Evolutionary conservation across 2,113 vertebrate species (phyloP), one percentile per base, ranked within the genome.

Genomic region (Uropsilus gracilis): DNA sequence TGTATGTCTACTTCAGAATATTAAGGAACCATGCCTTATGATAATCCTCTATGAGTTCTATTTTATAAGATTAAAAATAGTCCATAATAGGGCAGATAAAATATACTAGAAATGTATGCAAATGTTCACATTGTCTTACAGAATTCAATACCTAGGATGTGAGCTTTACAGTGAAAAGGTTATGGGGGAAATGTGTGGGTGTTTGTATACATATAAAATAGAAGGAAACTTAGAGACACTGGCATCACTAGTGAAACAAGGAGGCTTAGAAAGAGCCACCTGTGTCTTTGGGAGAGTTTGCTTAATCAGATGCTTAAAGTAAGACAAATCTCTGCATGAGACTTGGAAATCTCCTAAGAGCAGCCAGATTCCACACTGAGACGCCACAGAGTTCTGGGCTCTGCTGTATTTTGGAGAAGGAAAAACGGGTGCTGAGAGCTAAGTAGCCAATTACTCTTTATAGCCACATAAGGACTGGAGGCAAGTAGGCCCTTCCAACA

Each of bases 401-500:
- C 13, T 84, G 73, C 93, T 83, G 71, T 88, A 61, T 11, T 66
- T 53, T 84, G 83, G 87, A 95, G 92, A 90, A 61, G 84, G 82
- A 95, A 90, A 97, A 75, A 68, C 87, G 66, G 77, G 48, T 78
- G 88, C 96, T 97, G 91, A 75, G 95, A 97, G 92, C 83, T 97
- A 63, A 37, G 95, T 96, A 97, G 95, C 91, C 73, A 55, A 55
- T 97, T 96, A 95, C 59, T 94, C 88, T 97, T 97, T 96, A 71
- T 90, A 97, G 96, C 93, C 89, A 44, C 96, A 94, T 89, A 96
- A 96, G 78, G 1, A 11, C 93, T 94, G 89, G 92, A 92, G 94
- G 93, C 97, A 96, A 97, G 95, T 72, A 95, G 86, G 84, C 95
- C 89, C 94, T 95, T 92, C 95, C 96, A 93, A 77, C 88, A 97